phyloP scores from a whole-genome alignment of 2,797 vertebrate genomes.

The Coluber constrictor region DNA sequence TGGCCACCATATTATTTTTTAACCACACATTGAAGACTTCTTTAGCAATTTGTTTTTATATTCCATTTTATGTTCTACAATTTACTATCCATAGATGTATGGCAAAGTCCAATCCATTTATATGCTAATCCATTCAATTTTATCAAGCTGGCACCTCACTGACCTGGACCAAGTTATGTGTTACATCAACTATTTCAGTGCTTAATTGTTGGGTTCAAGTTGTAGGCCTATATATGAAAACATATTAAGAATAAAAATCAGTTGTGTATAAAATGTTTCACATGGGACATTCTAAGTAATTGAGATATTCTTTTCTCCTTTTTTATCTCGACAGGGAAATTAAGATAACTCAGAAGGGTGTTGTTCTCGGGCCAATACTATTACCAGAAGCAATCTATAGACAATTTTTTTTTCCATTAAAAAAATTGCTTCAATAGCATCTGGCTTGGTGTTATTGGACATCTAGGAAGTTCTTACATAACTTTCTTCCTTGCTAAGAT shows the following conservation, averaged over 20 bases:
- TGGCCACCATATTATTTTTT: neutral
- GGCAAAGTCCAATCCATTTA: neutral
- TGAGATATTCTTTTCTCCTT: neutral
- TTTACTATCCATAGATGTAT: neutral
- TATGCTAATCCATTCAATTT: neutral
- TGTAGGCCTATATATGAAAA: neutral
- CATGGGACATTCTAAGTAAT: neutral
- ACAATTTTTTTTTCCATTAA: neutral
- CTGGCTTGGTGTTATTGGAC: neutral
- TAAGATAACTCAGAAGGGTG: neutral
- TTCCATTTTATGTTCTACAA: neutral
- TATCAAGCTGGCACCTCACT: neutral
- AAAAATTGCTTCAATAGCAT: neutral
- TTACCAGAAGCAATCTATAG: constrained; percentile 7
- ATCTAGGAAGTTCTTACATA: neutral
- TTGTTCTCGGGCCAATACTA: neutral
- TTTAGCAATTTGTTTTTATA: neutral
- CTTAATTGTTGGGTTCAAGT: neutral
- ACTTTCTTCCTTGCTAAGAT: neutral
- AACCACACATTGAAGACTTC: neutral
- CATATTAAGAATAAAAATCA: neutral
- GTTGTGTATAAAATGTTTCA: neutral
- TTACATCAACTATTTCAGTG: neutral
- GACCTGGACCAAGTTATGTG: neutral
- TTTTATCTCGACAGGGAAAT: neutral